Evolutionary conservation across 1,140 invertebrate genomes (phyloP), one percentile per base, ranked within the genome.

Genomic region (Agrypnia vestita): DNA sequence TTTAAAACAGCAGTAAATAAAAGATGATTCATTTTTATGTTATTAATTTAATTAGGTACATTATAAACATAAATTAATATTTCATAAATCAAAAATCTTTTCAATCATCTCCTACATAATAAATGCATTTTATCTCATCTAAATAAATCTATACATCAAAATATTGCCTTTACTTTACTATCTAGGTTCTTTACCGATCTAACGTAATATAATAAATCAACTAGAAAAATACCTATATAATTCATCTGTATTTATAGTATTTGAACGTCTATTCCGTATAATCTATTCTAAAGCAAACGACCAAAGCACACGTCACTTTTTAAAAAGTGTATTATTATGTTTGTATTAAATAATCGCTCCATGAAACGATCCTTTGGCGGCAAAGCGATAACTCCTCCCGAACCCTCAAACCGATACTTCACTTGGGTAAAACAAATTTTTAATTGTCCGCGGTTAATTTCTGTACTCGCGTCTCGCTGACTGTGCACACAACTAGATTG

Each of bases 381-480:
- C 47, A 51, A 11, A 11, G n/a, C 51, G 21, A 53, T 72, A 35
- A 15, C 43, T 56, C 13, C 62, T 21, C 49, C 7, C 47, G 21
- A 51, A 4, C 69, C 21, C 19, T 47, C 47, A 19, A 11, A 49
- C 47, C 46, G 51, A 72, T 72, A 53, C 6, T 72, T 51, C 49
- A 72, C 49, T 13, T 19, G 4, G 47, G 49, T 53, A 53, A 69
- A 47, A 72, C 69, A 13, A 53, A 72, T 72, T 72, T 53, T 72
- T 72, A 72, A 72, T 72, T 72, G 69, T n/a, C 69, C 13, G 15
- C 19, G 13, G 15, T 8, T 72, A 51, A 72, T 72, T 72, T 53
- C 46, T 46, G 19, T 72, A 44, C 15, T 19, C n/a, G 13, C 61
- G 21, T 8, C 12, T n/a, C n/a, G n/a, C n/a, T n/a, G n/a, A n/a